Evolutionary conservation across 2,888 invertebrate genomes (phyloP).

Genomic region (Dysmachus trigonus): DNA sequence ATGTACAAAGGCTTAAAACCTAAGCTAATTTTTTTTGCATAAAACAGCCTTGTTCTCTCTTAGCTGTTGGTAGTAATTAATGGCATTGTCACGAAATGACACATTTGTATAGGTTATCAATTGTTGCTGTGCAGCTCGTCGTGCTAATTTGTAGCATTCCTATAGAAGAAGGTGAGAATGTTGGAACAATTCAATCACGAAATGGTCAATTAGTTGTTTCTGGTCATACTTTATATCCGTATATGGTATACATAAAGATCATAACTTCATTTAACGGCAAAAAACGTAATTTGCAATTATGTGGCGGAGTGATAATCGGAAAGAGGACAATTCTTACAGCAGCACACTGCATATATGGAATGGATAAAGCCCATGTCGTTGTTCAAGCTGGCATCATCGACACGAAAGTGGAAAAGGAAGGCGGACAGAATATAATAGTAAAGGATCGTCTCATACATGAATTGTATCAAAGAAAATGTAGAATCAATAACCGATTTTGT

Average conservation of each 20-base stretch:
- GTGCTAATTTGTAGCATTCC: background rate
- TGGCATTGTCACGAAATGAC: background rate
- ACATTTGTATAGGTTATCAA: conserved; percentile 55
- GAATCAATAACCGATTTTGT: background rate
- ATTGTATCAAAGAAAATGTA: background rate
- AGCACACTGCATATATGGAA: background rate
- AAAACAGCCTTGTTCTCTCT: background rate
- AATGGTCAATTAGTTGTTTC: background rate
- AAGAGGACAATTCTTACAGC: background rate
- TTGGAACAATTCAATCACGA: background rate
- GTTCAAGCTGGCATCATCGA: background rate
- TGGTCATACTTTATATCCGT: background rate
- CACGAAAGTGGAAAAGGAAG: background rate
- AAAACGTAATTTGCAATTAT: background rate
- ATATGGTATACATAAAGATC: background rate
- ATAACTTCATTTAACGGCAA: background rate
- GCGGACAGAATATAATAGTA: background rate
- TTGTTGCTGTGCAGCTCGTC: conserved; percentile 65
- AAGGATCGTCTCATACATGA: background rate
- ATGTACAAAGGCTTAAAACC: background rate
- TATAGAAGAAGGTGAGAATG: background rate
- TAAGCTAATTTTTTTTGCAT: background rate
- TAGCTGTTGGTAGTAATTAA: background rate
- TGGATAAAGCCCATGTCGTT: background rate
- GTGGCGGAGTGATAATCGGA: background rate